Base-by-base conservation (phyloP, 2,113 vertebrate species). In the Pelusios castaneus region DNA sequence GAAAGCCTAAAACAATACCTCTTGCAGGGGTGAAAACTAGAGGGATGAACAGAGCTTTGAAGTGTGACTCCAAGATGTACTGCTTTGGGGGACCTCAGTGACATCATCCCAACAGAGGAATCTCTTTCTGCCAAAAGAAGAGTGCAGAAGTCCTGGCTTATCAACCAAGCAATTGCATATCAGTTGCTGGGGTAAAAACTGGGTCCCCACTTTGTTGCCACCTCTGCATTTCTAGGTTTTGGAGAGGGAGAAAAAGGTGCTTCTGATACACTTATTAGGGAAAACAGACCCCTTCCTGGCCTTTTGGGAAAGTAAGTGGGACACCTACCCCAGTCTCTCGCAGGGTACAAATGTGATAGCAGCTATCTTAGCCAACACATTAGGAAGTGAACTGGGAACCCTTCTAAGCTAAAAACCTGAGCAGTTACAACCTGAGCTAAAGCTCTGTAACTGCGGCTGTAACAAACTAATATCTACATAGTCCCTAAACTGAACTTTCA, bases 371-470 rank as follows among this genome's bases (percentile, higher is more conserved):
- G 8, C 12, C 58, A 94, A 78, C 5, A 54, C 4, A 55, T 43
- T 8, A 22, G 34, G 43, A 91, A 70, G 10, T 0, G 2, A 82
- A 85, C 16, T 82, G 51, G 70, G 25, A 11, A 89, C 77, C 49
- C 49, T 82, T 29, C 25, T 77, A 31, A 84, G 24, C 3, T 93
- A 88, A 85, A 87, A 84, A 12, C 21, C 52, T 24, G 21, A 38
- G 0, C 45, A 63, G 21, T 73, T 5, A 24, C 25, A 80, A 0
- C 9, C 84, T 67, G 52, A 56, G n/a, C 9, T 34, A 0, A 14
- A 51, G 9, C 29, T 85, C 76, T 17, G 3, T 1, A 0, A 27
- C 51, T 90, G 5, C 4, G 29, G 11, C 56, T 6, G 6, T 31
- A 60, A 60, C 51, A 51, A 67, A 70, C 4, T 29, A 87, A n/a